Base-by-base conservation (phyloP, 2,888 invertebrate species). In the Apodemia mormo region DNA sequence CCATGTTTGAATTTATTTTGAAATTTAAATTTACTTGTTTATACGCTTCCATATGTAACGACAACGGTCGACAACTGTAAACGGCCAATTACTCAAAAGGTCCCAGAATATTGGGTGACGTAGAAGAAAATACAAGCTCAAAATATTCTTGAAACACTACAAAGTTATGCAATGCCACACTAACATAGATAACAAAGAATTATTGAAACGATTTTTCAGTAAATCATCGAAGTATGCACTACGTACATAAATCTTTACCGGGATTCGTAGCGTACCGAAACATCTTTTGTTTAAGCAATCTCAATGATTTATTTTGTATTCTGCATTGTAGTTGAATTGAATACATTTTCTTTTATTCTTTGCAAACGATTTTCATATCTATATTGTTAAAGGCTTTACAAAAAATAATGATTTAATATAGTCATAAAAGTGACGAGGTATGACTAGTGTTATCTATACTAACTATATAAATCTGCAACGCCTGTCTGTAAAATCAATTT, bases 201-300 rank as follows among this genome's bases (percentile, higher is more conserved):
- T 61, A 61, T 61, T 61, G 61, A 61, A 61, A 61, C 61, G 33
- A 61, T 61, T 61, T 61, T 61, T 61, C 61, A 61, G 61, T 61
- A 61, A 61, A 61, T 61, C 61, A 61, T 61, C 61, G 61, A 61
- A 61, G 61, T 61, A 61, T 61, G 61, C 61, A 61, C 49, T 49
- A 49, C 61, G 58, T 30, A 61, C 61, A 61, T 61, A 61, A 61
- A 61, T 61, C 61, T 61, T 33, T 61, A 61, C 61, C 61, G 61
- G 61, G 61, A 30, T 30, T 30, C 61, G 61, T 61, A 61, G 61
- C 49, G 49, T 33, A 61, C 61, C 61, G 61, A 61, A 61, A 61
- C 61, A 61, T 61, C 61, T 61, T 61, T 61, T 61, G 61, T 61
- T 61, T 61, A 61, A 61, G 61, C 61, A 61, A 61, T 61, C 61